Base-by-base conservation (phyloP, 2,888 invertebrate species). In the Drosophila multiciliata region DNA sequence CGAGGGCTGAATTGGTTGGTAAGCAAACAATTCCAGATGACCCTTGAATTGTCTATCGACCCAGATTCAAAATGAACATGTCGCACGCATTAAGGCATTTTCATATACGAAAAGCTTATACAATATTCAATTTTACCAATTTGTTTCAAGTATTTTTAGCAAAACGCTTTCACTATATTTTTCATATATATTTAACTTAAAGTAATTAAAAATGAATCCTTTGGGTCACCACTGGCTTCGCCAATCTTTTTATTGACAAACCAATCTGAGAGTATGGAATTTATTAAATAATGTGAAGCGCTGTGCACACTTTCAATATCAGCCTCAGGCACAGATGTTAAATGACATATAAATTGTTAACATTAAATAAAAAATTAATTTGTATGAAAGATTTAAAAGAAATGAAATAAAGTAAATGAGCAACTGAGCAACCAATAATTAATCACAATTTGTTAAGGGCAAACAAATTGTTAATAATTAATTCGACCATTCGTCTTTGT, bases 11-110 rank as follows among this genome's bases (percentile, higher is more conserved):
- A 38, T 63, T 66, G 48, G 35, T 26, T 63, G 53, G 23, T 35
- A 60, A 45, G 29, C 40, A 70, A 63, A 45, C 57, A 71, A 54
- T 54, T 53, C 1, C 45, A 54, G 53, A 26, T 26, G 32, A 45
- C 9, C 35, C n/a, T 57, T 49, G 49, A 42, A 75, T 59, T 57
- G 72, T 15, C 26, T 49, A 48, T 40, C 38, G 45, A 69, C 42
- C 45, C 52, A 61, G 52, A 58, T 59, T 42, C 20, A 4, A 29
- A 26, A 12, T 57, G 11, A 29, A 40, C 20, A 20, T 15, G 5
- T 20, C 8, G 20, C 33, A n/a, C 12, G 8, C 32, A 33, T 52
- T 8, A 33, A 52, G 7, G 12, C 52, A 52, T n/a, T 52, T 45
- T 23, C 23, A 23, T 20, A 23, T 15, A 15, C 23, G 23, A 23